A percentile compares a stretch with the other conserved stretches of the same genome.
phyloP scores from a whole-genome alignment of 1,140 invertebrate genomes.

The Drosophila funebris region DNA sequence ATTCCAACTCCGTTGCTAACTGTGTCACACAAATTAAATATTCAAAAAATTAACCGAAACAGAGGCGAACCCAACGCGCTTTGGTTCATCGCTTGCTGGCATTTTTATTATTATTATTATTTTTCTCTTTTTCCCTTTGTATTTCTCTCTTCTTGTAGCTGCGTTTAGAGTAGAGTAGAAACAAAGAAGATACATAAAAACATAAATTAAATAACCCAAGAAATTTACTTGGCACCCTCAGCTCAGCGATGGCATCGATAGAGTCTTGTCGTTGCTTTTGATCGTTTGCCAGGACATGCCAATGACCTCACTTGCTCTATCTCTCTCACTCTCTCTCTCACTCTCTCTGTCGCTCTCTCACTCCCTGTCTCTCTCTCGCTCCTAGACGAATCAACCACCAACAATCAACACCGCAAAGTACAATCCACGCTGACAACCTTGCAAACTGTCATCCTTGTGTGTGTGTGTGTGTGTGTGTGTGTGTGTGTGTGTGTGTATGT shows the following conservation, averaged over 20 bases:
- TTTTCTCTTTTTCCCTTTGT: not conserved
- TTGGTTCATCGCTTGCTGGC: conserved; percentile 23
- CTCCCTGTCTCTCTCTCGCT: not conserved
- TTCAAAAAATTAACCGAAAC: conserved; percentile 39
- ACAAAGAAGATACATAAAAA: conserved; percentile 21
- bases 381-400: conserved; percentile 21
- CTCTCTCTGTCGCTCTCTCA: not conserved
- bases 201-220: conserved; percentile 43
- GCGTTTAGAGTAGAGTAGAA: conserved; percentile 30
- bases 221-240: conserved; percentile 25
- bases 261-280: conserved; percentile 3
- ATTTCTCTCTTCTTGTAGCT: conserved; percentile 5
- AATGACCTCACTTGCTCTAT: conserved; percentile 25
- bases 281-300: conserved; percentile 41
- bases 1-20: conserved; percentile 2
- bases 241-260: conserved; percentile 16
- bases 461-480: not conserved
- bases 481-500: not conserved
- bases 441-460: conserved; percentile 11
- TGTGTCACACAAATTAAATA: conserved; percentile 58
- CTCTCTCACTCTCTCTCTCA: not conserved
- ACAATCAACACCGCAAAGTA: conserved; percentile 7
- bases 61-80: conserved; percentile 16
- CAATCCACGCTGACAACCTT: conserved; percentile 12
- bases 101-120: conserved; percentile 29